Percentiles rank a stretch among this genome's conserved stretches.
Evolutionary conservation across 2,797 vertebrate species (phyloP).

Genomic region (Eurystomus glaucurus): DNA sequence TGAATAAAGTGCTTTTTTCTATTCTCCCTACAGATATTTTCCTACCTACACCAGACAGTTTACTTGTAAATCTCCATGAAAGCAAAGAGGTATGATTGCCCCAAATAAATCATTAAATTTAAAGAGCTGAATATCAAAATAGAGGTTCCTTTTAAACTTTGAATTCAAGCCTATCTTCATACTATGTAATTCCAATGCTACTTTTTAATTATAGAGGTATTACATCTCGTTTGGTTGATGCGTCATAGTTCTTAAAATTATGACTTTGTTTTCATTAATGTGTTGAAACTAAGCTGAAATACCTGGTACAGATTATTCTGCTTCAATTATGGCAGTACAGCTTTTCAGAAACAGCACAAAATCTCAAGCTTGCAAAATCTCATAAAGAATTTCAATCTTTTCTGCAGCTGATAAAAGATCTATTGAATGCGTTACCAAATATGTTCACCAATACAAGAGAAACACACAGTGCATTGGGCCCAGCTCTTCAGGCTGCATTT

Average conservation of each 20-base stretch:
- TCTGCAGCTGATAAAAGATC: conserved; percentile 93
- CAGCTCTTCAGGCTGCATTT: conserved; percentile 95
- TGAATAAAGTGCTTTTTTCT: conserved; percentile 11
- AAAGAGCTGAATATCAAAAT: neutral
- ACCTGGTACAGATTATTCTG: neutral
- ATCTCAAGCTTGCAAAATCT: neutral
- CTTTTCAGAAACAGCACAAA: conserved; percentile 2
- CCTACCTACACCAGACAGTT: conserved; percentile 94
- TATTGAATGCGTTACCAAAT: conserved; percentile 90
- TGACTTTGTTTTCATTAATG: neutral
- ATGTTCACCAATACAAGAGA: conserved; percentile 95
- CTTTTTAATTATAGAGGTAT: neutral
- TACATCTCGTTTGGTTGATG: neutral
- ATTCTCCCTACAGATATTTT: conserved; percentile 90
- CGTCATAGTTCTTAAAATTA: neutral
- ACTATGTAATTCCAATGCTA: neutral
- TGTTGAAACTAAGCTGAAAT: neutral
- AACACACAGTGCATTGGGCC: conserved; percentile 95
- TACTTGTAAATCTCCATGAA: conserved; percentile 97
- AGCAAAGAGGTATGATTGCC: conserved; percentile 91
- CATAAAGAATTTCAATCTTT: conserved; percentile 33
- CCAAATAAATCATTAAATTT: neutral
- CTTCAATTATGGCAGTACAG: neutral
- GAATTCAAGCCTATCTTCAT: neutral
- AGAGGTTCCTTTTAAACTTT: neutral